These are phyloP conservation scores for Columba janthina DNA, from an alignment of 2,113 vertebrate species.

Conservation along the genomic window DNA sequence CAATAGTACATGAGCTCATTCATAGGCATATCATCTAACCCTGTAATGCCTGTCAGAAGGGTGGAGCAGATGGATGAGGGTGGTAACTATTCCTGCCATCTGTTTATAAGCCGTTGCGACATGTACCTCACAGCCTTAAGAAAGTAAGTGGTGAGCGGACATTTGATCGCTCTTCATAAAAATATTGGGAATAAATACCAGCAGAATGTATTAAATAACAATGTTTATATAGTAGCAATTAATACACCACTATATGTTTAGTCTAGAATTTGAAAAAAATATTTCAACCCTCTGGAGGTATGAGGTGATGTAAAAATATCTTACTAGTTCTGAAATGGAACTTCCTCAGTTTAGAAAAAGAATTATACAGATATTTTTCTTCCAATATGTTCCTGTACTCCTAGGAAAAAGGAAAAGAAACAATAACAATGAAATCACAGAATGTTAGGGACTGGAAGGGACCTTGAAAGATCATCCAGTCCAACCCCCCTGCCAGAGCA, in stretches of 20 bases:
- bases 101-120: not conserved
- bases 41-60: not conserved
- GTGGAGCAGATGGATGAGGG: slow-evolving; percentile 15
- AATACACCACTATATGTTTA: not conserved
- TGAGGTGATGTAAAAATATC: not conserved
- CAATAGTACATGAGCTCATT: not conserved
- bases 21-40: not conserved
- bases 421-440: not conserved
- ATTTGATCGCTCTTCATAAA: not conserved
- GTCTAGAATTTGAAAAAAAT: not conserved
- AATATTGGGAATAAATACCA: not conserved
- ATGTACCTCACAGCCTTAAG: not conserved
- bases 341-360: not conserved
- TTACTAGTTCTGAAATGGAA: not conserved
- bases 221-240: not conserved
- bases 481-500: too few species aligned
- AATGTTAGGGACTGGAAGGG: too few species aligned
- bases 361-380: not conserved
- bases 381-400: not conserved
- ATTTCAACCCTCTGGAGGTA: not conserved
- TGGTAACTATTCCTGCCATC: not conserved
- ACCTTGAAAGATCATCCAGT: too few species aligned
- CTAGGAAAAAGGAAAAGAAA: not conserved
- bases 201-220: not conserved
- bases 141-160: not conserved